phyloP scores from a whole-genome alignment of 1,140 invertebrate genomes.

The Neotoxoptera formosana region DNA sequence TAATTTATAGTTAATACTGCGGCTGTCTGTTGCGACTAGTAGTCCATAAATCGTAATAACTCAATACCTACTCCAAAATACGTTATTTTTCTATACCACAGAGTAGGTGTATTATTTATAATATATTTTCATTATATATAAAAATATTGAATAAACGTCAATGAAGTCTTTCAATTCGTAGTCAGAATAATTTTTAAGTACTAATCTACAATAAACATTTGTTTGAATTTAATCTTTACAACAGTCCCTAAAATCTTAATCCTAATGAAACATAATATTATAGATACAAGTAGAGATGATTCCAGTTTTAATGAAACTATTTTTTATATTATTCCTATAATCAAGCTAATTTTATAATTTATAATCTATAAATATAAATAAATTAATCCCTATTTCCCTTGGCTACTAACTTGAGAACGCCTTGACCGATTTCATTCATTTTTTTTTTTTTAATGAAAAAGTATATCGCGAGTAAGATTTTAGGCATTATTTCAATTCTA shows the following conservation, averaged over 20 bases:
- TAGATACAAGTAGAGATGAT: background rate
- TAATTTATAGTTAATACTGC: background rate
- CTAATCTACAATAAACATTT: background rate
- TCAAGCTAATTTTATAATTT: background rate
- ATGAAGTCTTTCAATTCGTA: background rate
- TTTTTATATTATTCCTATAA: background rate
- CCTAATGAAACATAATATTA: background rate
- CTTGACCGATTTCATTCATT: no score
- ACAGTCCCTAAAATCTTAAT: background rate
- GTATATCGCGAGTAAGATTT: no score
- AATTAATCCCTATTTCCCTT: no score
- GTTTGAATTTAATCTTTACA: background rate
- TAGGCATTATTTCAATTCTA: no score
- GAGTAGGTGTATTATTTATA: no score
- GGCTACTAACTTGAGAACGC: no score
- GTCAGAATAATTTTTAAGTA: background rate
- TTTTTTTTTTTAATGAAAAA: no score
- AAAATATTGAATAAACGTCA: background rate
- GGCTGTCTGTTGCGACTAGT: background rate
- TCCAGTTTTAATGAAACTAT: background rate
- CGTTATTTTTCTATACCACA: background rate
- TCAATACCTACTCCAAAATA: background rate
- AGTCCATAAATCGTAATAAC: background rate
- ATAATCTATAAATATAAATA: background rate
- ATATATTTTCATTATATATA: no score